Evolutionary conservation across 2,888 invertebrate genomes (phyloP), one percentile per base, ranked within the genome.

Genomic region (Drosophila macrospina): DNA sequence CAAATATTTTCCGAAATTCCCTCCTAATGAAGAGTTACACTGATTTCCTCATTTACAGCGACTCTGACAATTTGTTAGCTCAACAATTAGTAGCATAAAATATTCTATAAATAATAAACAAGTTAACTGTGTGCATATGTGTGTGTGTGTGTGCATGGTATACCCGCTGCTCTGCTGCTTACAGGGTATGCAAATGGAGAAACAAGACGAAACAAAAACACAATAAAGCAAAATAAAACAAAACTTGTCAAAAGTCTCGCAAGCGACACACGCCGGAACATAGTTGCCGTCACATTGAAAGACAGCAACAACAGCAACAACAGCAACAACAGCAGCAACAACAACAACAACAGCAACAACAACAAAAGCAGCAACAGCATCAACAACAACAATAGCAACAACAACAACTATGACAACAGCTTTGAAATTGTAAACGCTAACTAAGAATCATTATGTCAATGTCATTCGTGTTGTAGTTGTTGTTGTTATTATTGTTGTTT

Each of bases 371-470:
- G 8, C 26, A 39, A 15, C 34, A 61, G 15, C 44, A 48, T 30
- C 47, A 37, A 44, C 15, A 50, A 10, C 32, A 56, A 47, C 13
- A 47, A 42, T 15, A 48, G 20, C 16, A 42, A 39, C 39, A 44
- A 45, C 16, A 63, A 6, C 28, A 50, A 61, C 70, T 62, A 70
- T 39, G 73, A 47, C 13, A 54, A 51, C 65, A 68, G 72, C 72
- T 64, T 66, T 78, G 77, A 80, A 77, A 76, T 78, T 73, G 80
- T 78, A 73, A 78, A 78, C 76, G 64, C 59, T 78, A 76, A 73
- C 88, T 82, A 82, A 83, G 83, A 83, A 83, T 86, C 83, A 83
- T 83, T 83, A 83, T 83, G 88, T 83, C 83, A 83, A 86, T 88
- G 83, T 88, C 82, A 82, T 57, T 60, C 67, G 50, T 73, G 41